Percentiles rank a stretch among this genome's conserved stretches.
Conservation (phyloP, 2,113 vertebrate genomes). For the Sminthopsis crassicaudata region DNA sequence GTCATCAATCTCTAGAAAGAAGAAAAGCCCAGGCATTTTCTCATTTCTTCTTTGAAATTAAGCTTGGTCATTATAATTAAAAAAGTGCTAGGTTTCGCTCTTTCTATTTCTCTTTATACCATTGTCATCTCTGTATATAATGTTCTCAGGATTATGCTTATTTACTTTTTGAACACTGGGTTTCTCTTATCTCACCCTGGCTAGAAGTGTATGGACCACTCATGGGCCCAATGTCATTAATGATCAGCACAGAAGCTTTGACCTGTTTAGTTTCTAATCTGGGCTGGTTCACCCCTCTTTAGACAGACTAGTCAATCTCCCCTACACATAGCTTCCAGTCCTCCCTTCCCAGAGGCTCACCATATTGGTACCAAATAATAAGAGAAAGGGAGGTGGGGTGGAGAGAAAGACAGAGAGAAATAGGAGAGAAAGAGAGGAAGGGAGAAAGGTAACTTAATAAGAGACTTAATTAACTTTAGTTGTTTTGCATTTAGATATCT, state of each 20-base stretch:
- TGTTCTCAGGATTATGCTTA: neutral
- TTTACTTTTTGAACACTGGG: neutral
- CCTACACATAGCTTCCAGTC: neutral
- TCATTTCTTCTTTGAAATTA: neutral
- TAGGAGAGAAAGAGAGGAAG: too few relatives aligned
- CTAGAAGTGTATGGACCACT: neutral
- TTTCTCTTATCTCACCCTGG: neutral
- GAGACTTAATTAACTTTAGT: neutral
- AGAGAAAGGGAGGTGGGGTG: too few relatives aligned
- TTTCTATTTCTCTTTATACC: neutral
- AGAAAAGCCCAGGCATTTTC: neutral
- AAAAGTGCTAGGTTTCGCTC: neutral
- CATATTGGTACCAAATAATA: neutral
- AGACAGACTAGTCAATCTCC: neutral
- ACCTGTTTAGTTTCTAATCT: neutral
- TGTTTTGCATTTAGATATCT: neutral
- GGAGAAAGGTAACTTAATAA: neutral
- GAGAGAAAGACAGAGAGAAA: too few relatives aligned
- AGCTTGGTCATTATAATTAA: neutral
- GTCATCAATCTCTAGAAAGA: neutral
- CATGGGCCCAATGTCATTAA: neutral
- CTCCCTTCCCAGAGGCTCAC: neutral
- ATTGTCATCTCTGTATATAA: neutral
- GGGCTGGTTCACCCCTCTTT: neutral
- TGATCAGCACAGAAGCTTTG: neutral